A percentile compares a stretch with the other conserved stretches of the same genome.
phyloP scores from a whole-genome alignment of 2,113 vertebrate species.

The Oncorhynchus nerka region DNA sequence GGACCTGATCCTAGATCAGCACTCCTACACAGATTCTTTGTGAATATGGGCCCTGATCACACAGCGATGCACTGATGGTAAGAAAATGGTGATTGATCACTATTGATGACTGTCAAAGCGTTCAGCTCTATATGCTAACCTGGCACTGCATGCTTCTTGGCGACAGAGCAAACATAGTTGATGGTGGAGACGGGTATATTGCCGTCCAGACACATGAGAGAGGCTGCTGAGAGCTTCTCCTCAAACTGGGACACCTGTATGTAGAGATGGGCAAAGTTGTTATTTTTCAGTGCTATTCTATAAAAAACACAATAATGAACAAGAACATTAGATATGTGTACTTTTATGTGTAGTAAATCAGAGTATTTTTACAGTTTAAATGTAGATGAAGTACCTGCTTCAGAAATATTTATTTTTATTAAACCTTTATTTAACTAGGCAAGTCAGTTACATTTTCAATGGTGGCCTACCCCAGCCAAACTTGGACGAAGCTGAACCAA shows the following conservation, averaged over 20 bases:
- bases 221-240: conserved; percentile 73
- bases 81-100: conserved; percentile 2
- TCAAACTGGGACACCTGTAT: conserved; percentile 83
- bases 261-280: neutral
- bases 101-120: neutral
- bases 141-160: conserved; percentile 72
- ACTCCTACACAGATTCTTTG: too few species aligned
- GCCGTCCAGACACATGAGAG: conserved; percentile 83
- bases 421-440: too few species aligned
- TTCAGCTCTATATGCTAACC: conserved; percentile 60
- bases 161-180: conserved; percentile 82
- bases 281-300: neutral
- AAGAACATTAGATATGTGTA: neutral
- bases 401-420: neutral
- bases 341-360: neutral
- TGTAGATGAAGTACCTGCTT: neutral
- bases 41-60: too few species aligned
- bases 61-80: neutral
- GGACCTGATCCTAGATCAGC: too few species aligned
- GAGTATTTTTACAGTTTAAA: neutral
- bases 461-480: too few species aligned
- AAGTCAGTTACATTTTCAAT: too few species aligned
- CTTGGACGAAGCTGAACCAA: too few species aligned
- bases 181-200: conserved; percentile 85
- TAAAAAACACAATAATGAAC: too few species aligned